Percentiles rank a stretch among this genome's conserved stretches.
Conservation (phyloP, 2,888 invertebrate genomes). For the Brachyopa scutellaris region DNA sequence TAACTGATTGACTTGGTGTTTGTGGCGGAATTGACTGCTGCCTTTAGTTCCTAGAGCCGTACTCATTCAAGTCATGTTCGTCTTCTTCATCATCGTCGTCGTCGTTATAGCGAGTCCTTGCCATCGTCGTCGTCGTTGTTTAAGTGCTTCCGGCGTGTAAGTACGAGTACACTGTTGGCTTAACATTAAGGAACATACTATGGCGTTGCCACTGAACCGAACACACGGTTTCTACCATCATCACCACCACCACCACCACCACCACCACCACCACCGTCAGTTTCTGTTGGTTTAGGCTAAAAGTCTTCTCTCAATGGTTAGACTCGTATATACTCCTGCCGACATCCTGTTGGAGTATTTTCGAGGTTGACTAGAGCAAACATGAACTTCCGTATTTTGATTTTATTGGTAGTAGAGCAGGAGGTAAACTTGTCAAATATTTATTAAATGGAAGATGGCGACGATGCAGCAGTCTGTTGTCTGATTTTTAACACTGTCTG, state of each 20-base stretch:
- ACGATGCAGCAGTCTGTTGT: conserved; percentile 40
- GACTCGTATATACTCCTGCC: conserved; percentile 12
- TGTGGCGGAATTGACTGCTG: conserved; percentile 28
- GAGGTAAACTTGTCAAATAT: conserved; percentile 68
- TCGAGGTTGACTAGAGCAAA: conserved; percentile 67
- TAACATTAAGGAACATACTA: conserved; percentile 65
- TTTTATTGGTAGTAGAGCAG: conserved; percentile 54
- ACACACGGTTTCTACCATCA: conserved; percentile 42
- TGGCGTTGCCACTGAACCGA: conserved; percentile 59
- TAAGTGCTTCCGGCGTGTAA: conserved; percentile 70
- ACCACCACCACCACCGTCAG: background rate
- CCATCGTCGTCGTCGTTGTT: conserved; percentile 49
- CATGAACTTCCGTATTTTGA: conserved; percentile 71
- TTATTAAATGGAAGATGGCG: conserved; percentile 43
- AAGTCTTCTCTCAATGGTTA: conserved; percentile 16
- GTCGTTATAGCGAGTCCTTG: background rate
- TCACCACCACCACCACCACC: no score
- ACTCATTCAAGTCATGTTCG: conserved; percentile 26
- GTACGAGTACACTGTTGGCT: conserved; percentile 70
- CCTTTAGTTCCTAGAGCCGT: background rate
- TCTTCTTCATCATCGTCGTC: conserved; percentile 5
- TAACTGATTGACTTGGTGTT: conserved; percentile 50
- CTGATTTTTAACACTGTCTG: conserved; percentile 48
- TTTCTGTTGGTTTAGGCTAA: conserved; percentile 55
- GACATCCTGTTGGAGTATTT: conserved; percentile 58